Base-by-base conservation (phyloP, 2,888 invertebrate species). In the Drosophila acutilabella region DNA sequence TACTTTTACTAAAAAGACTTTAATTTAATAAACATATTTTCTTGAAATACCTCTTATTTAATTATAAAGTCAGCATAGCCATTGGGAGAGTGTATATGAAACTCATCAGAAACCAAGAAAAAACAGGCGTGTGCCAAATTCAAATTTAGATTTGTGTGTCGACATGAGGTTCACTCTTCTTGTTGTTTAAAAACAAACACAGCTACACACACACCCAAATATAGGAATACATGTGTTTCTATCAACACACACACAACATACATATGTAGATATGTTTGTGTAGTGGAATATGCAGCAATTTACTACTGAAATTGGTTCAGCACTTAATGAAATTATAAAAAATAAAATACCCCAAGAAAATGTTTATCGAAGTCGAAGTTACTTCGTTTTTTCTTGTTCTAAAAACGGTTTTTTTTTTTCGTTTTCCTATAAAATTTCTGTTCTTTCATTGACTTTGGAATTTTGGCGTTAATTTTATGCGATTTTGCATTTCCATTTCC, bases 71-170 rank as follows among this genome's bases (percentile, higher is more conserved):
- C 11, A 5, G 2, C n/a, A 42, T 38, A 23, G 48, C 16, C 41
- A 4, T 0, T 36, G 10, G 4, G 10, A 16, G 1, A 20, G 14
- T 14, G 67, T 41, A 36, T 57, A 42, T 42, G 10, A 11, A 41
- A 51, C 23, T 52, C 44, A 48, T 33, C 13, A 60, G 11, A 26
- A 50, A 50, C 10, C 38, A 30, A 33, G 45, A 14, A 64, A 57
- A 40, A 51, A 67, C 60, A 47, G 80, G 42, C 80, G 80, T 80
- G 78, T 77, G 78, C 78, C 78, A 80, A 79, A 80, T 78, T 73
- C 65, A 69, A 75, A 75, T 79, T 79, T 81, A 67, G 78, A 74
- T 77, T 66, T 73, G 47, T 61, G 44, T 78, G 76, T 71, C 80
- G 76, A 79, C 71, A 57, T 47, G 73, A 73, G 69, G 62, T 54